Conservation (phyloP, 92 coral and sea anemone species). For the Galaxea fascicularis region DNA sequence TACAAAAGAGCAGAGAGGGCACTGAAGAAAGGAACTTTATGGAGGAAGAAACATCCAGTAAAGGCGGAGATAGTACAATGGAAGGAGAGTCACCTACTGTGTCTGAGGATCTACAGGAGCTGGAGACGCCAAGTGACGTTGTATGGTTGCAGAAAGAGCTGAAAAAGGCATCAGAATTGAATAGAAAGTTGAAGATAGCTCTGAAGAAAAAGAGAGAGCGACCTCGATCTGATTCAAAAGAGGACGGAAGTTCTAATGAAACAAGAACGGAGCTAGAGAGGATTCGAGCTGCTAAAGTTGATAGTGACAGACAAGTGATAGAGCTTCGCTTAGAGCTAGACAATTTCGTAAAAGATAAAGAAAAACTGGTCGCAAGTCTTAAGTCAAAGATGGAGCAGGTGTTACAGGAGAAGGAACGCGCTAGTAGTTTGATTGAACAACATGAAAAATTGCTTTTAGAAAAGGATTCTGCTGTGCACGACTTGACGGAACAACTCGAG, state of each 20-base stretch:
- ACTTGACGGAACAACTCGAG: conserved; percentile 40
- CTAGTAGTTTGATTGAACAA: conserved; percentile 49
- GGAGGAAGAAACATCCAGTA: not conserved
- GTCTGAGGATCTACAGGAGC: not conserved
- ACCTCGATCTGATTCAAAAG: conserved; percentile 23
- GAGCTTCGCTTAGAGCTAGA: conserved; percentile 63
- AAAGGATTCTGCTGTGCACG: conserved; percentile 68
- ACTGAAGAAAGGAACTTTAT: conserved; percentile 28
- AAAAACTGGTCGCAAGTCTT: conserved; percentile 44
- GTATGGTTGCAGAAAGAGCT: conserved; percentile 41
- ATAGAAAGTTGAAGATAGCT: conserved; percentile 19
- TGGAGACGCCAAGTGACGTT: not conserved
- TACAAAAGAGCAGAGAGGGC: conserved; percentile 5
- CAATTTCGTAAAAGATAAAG: conserved; percentile 67
- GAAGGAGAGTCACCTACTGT: not conserved
- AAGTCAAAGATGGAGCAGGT: conserved; percentile 53
- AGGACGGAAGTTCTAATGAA: conserved; percentile 41
- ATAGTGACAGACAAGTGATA: conserved; percentile 61
- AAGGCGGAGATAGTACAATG: not conserved
- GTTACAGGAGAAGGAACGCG: conserved; percentile 65
- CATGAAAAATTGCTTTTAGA: conserved; percentile 65
- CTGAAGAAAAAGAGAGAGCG: conserved; percentile 20
- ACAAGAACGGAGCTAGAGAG: conserved; percentile 65
- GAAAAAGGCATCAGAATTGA: conserved; percentile 1
- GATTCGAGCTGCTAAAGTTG: conserved; percentile 61